Base-by-base conservation (phyloP, 2,113 vertebrate species). In the Onychostoma macrolepis region DNA sequence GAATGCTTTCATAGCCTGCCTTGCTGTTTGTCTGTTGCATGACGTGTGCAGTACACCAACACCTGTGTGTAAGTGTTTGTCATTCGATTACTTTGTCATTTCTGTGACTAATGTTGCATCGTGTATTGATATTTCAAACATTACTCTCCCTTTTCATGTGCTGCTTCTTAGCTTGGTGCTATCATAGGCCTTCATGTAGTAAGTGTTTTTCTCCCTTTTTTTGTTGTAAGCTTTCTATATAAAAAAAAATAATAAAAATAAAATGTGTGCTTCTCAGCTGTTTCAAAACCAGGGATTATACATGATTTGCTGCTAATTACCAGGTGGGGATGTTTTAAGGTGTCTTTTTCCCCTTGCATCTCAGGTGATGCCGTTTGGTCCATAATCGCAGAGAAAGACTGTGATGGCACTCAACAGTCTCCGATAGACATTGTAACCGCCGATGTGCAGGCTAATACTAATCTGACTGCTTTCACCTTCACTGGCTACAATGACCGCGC, bases 361-460 rank as follows among this genome's bases (percentile, higher is more conserved):
- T 26, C 36, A 88, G 80, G 36, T 65, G 11, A n/a, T 3, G 3
- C n/a, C 0, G 50, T 1, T 0, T 95, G 94, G 94, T 0, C 92
- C 0, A 6, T 0, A n/a, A 50, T 90, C 28, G 3, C 13, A 9
- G 0, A 85, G 1, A 0, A 11, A 0, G 17, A 19, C 5, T 96
- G 95, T 86, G 93, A 84, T 0, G 92, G 94, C 17, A 89, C 1
- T 5, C 87, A 87, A 0, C 95, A 96, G 87, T 96, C 95, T 1
- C 95, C 95, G 6, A 92, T 96, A 8, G 0, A 96, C 89, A 95
- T 96, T 3, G 21, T 79, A 6, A 69, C 92, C 0, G 0, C n/a
- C 0, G 9, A 4, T 0, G 91, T 89, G 2, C 0, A 12, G 2
- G 0, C 0, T 0, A 43, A 94, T 58, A 0, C 0, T 12, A 89